Base-by-base conservation (phyloP, 2,113 vertebrate species). In the Sigmodon hispidus region DNA sequence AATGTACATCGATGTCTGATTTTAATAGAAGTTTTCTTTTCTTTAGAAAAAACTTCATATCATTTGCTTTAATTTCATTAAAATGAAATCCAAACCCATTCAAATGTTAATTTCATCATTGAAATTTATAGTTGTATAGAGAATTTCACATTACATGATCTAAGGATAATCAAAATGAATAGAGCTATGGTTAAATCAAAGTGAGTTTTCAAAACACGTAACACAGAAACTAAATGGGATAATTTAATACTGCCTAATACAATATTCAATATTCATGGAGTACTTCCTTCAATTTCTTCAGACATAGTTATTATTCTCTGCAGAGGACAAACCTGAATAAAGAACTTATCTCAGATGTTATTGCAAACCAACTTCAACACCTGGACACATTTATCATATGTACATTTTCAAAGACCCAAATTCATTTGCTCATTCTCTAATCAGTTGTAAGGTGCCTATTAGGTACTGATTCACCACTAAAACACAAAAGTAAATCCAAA, bases 161-260 rank as follows among this genome's bases (percentile, higher is more conserved):
- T 91, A 94, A 65, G 36, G 87, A 96, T 95, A 95, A 96, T 96
- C 45, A 96, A 92, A 96, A 94, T 83, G 97, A 93, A 97, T 83
- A 94, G 61, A 36, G 45, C 65, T 91, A 19, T 73, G 55, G 93
- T 86, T 93, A 95, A 89, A 96, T 96, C 91, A 95, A 96, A 96
- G 91, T 92, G 80, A 45, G 67, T 92, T 96, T 97, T 94, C 77
- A 95, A 86, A 86, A 77, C 67, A 94, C n/a, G 65, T 24, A 80
- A 67, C 77, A 89, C 31, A 76, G 89, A 95, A 93, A 92, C 72
- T 87, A 92, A 97, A 93, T 57, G 65, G 70, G 55, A 36, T 95
- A 88, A 94, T 96, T 97, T 95, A 92, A 86, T 91, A 91, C 31
- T 92, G 86, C 70, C 70, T 95, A 91, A 94, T 90, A 65, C 77